Evolutionary conservation across 2,113 vertebrate genomes (phyloP).

Genomic region (Urocitellus parryii): DNA sequence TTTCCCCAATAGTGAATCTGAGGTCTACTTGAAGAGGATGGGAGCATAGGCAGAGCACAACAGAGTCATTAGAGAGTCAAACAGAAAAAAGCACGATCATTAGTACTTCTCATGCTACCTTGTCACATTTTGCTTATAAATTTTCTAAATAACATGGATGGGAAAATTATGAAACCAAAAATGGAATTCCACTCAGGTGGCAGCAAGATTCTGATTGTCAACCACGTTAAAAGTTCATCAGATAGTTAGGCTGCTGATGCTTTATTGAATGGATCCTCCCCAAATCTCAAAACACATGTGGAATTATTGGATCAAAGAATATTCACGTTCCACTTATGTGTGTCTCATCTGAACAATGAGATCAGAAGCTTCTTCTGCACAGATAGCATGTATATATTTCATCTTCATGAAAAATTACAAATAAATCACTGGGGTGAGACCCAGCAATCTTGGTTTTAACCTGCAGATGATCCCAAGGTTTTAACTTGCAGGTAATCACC

Average conservation of each 20-base stretch:
- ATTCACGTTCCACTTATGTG: background rate
- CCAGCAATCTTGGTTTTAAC: background rate
- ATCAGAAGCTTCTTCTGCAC: background rate
- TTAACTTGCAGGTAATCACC: background rate
- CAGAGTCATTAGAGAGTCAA: background rate
- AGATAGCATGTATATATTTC: background rate
- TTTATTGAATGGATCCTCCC: background rate
- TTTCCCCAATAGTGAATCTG: background rate
- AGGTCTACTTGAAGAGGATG: background rate
- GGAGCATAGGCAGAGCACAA: background rate
- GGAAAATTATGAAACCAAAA: background rate
- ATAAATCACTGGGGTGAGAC: background rate
- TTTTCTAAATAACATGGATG: slow-evolving; percentile 5
- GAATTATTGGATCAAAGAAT: background rate
- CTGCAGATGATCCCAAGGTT: background rate
- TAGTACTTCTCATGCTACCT: background rate
- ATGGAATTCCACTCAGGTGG: background rate
- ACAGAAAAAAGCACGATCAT: background rate
- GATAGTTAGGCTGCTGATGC: background rate
- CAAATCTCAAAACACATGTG: background rate
- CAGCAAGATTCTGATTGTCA: background rate
- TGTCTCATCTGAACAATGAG: background rate
- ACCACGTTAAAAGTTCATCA: background rate
- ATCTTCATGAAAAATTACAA: slow-evolving; percentile 31
- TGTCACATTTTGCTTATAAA: background rate